phyloP scores from a whole-genome alignment of 30 jellyfish, hydroid and myxozoan species.

The Aurelia sp. region DNA sequence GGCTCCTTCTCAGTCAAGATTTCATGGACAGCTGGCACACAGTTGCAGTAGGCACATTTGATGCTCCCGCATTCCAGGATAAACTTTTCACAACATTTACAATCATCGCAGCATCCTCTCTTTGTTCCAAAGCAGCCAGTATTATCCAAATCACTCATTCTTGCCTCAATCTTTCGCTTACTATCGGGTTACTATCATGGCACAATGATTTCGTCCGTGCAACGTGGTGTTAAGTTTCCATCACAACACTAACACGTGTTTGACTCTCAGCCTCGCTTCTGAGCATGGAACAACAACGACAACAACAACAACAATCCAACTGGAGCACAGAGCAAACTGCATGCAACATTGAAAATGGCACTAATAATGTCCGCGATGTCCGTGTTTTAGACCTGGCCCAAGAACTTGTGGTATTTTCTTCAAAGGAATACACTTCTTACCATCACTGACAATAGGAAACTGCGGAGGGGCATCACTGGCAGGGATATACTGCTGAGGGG shows the following conservation, averaged over 20 bases:
- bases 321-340: too few species aligned
- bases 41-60: constrained; percentile 43
- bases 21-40: constrained; percentile 32
- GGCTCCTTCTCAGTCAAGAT: not conserved
- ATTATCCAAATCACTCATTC: not conserved
- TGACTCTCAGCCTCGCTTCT: not conserved
- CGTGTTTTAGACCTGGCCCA: too few species aligned
- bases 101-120: constrained; percentile 8
- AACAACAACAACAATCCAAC: not conserved
- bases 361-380: too few species aligned
- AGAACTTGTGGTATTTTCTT: too few species aligned
- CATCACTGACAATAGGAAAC: too few species aligned
- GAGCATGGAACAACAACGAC: not conserved
- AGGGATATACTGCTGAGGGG: too few species aligned
- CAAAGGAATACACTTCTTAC: too few species aligned
- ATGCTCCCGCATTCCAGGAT: constrained; percentile 7
- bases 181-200: too few species aligned
- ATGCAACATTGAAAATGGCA: too few species aligned
- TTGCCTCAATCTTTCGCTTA: not conserved
- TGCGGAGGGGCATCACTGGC: too few species aligned
- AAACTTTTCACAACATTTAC: constrained; percentile 9
- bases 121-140: constrained; percentile 16
- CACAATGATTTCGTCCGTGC: not conserved
- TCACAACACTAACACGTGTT: not conserved
- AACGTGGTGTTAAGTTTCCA: not conserved